Base-by-base conservation (phyloP, 2,888 invertebrate genomes). In the Macaria notata region DNA sequence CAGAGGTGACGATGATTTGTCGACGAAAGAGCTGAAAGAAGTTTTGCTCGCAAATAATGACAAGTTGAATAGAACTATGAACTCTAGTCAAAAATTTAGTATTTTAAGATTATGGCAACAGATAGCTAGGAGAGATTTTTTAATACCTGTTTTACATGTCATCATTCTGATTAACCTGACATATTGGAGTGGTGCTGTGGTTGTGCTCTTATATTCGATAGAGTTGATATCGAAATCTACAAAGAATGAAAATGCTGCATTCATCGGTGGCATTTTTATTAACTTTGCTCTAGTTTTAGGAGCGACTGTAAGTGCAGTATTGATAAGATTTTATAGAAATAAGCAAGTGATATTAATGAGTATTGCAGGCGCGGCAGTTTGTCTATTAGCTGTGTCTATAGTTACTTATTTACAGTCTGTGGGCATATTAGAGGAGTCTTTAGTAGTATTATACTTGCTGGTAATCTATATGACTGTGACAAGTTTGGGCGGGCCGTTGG, bases 111-210 rank as follows among this genome's bases (percentile, higher is more conserved):
- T 36, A 8, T 41, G 41, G 41, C 41, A 9, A 41, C 41, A 41
- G 41, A 41, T 41, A n/a, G n/a, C 41, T 41, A 5, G 41, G 8
- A 41, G 9, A 41, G 41, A 41, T 9, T 41, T 41, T 6, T 29
- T 36, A 9, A 48, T 44, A 45, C 48, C 39, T 31, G 29, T 46
- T 5, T 5, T 50, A 8, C 50, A 50, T 44, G 36, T 50, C 0
- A 7, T 50, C 4, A 19, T 50, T 3, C 50, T 50, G 29, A 3
- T 50, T 3, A 43, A 43, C 29, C 33, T 33, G 7, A 9, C 30
- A 1, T 56, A 56, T n/a, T 53, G 52, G 49, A 57, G 52, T 9
- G 56, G 56, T 9, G 6, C 5, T 9, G 7, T 36, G 3, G 48
- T 52, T 2, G 39, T 52, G 4, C 9, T 48, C 5, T 9, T 52